These are phyloP conservation scores for Cecropterus lyciades DNA, from an alignment of 1,140 invertebrate genomes.

Conservation along the genomic window DNA sequence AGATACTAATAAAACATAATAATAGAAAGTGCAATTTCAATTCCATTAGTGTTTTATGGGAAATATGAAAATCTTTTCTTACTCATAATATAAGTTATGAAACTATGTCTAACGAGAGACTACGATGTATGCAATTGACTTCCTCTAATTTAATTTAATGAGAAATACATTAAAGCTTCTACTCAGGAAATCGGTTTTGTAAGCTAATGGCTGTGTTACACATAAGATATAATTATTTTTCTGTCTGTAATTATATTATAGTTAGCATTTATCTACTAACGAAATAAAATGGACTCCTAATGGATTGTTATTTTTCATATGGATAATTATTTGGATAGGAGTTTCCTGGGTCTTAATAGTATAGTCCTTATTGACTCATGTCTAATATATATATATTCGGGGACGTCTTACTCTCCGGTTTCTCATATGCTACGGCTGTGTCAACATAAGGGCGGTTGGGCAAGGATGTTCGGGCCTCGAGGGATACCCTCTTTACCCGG, in stretches of 20 bases:
- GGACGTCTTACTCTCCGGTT: no score
- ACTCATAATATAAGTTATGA: neutral
- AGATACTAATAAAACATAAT: no score
- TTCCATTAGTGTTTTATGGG: no score
- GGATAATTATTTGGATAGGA: neutral
- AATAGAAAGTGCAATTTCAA: no score
- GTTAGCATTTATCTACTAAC: neutral
- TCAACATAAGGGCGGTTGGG: no score
- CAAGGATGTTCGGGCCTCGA: no score
- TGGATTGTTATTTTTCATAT: neutral
- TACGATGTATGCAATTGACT: neutral
- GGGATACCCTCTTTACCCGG: no score
- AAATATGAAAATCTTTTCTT: neutral
- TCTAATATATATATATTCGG: no score
- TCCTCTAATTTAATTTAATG: neutral
- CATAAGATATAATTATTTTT: neutral
- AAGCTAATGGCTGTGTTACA: neutral
- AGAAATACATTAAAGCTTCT: neutral
- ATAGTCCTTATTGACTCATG: no score
- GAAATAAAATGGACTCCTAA: neutral
- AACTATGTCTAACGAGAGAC: neutral
- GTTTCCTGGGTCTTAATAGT: no score
- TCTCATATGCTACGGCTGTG: no score
- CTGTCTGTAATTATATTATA: neutral
- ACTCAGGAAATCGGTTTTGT: neutral